phyloP scores from a whole-genome alignment of 2,888 invertebrate species.

The Cataglyphis rosenhaueri region DNA sequence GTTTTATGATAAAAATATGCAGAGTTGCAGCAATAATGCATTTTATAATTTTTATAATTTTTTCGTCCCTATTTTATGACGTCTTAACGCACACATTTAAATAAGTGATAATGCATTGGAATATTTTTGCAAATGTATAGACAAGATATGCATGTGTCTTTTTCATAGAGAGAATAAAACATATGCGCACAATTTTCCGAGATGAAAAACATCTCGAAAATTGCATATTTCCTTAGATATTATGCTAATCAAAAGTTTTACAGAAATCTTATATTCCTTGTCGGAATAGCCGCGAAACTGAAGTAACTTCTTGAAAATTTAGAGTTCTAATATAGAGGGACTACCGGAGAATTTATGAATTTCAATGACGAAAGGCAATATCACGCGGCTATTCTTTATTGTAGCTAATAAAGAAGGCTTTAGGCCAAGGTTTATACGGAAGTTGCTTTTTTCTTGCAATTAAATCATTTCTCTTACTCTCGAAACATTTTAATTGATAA shows the following conservation, averaged over 20 bases:
- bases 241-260: constrained; percentile 68
- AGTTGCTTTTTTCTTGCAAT: constrained; percentile 13
- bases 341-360: constrained; percentile 77
- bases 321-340: constrained; percentile 74
- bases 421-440: constrained; percentile 23
- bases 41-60: neutral
- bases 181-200: neutral
- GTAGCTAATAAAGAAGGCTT: constrained; percentile 71
- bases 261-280: constrained; percentile 47
- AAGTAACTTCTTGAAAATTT: constrained; percentile 74
- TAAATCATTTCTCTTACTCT: constrained; percentile 7
- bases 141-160: neutral
- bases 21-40: neutral
- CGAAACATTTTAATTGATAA: constrained; percentile 18
- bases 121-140: neutral
- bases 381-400: constrained; percentile 74
- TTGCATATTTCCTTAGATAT: constrained; percentile 30
- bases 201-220: neutral
- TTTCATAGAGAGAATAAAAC: neutral
- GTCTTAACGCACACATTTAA: neutral
- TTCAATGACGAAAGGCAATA: constrained; percentile 76
- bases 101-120: neutral
- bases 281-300: constrained; percentile 42
- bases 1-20: neutral
- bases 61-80: neutral